These are phyloP conservation scores for Abramis brama DNA, from an alignment of 2,113 vertebrate genomes.

Conservation along the genomic window DNA sequence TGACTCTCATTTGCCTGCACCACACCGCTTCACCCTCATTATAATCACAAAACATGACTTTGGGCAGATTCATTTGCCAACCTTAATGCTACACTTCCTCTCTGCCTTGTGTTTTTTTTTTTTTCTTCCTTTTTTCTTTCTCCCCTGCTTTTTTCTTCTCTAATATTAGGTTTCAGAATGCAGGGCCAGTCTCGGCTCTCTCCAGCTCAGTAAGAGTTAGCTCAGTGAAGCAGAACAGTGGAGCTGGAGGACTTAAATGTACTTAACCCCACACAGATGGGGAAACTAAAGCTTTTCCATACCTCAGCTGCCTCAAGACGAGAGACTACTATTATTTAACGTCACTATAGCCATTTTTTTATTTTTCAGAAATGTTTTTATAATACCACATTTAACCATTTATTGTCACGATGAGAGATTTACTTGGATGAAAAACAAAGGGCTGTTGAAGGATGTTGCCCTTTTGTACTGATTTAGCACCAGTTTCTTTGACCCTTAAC, in stretches of 20 bases:
- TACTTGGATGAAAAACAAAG: background rate
- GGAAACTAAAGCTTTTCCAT: constrained; percentile 25
- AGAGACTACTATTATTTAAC: constrained; percentile 12
- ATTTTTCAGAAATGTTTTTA: constrained; percentile 18
- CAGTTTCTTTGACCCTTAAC: constrained; percentile 15
- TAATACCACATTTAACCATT: constrained; percentile 2
- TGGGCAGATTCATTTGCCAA: constrained; percentile 38
- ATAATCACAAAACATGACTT: constrained; percentile 42
- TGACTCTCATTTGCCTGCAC: constrained; percentile 4
- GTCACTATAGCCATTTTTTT: background rate
- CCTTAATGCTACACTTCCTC: constrained; percentile 43
- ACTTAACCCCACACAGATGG: constrained; percentile 40
- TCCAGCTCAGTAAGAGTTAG: constrained; percentile 32
- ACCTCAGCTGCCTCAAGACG: constrained; percentile 18
- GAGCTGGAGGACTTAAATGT: constrained; percentile 27
- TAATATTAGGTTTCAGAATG: constrained; percentile 48
- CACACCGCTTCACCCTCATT: constrained; percentile 36
- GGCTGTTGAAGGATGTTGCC: constrained; percentile 19
- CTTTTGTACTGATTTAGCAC: constrained; percentile 28
- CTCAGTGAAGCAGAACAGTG: constrained; percentile 42
- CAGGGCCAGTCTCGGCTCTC: constrained; percentile 40
- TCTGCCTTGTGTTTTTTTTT: background rate
- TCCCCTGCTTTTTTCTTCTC: constrained; percentile 7
- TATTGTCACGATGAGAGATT: background rate
- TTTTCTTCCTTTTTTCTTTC: background rate